Evolutionary conservation across 2,797 vertebrate genomes (phyloP).

Genomic region (Pseudochirops cupreus): DNA sequence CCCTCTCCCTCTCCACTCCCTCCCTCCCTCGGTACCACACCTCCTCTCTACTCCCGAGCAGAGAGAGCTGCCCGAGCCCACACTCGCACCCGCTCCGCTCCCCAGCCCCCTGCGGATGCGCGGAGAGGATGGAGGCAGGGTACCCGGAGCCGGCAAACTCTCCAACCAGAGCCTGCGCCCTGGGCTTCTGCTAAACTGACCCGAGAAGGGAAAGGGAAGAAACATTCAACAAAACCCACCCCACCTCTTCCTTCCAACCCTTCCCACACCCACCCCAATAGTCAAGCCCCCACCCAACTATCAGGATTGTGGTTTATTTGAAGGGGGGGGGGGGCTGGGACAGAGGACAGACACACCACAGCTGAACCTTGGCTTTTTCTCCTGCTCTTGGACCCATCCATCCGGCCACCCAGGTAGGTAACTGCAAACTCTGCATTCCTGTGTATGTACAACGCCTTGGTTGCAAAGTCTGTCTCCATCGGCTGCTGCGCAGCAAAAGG

Average conservation of each 20-base stretch:
- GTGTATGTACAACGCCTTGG: background rate
- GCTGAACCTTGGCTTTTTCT: conserved; percentile 41
- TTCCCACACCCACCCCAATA: conserved; percentile 3
- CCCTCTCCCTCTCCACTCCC: conserved; percentile 10
- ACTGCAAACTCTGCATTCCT: conserved; percentile 39
- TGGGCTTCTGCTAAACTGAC: conserved; percentile 53
- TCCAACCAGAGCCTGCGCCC: conserved; percentile 31
- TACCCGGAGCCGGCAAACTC: conserved; percentile 76
- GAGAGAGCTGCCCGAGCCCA: conserved; percentile 28
- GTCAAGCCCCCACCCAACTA: background rate
- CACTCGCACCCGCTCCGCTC: background rate
- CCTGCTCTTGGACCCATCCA: conserved; percentile 16
- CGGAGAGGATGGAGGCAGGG: conserved; percentile 77
- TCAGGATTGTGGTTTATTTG: conserved; percentile 40
- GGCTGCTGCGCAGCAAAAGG: conserved; percentile 61
- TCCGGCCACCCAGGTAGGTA: conserved; percentile 72
- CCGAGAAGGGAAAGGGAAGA: conserved; percentile 17
- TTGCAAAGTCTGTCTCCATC: conserved; percentile 53
- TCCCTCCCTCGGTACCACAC: conserved; percentile 32
- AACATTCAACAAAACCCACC: background rate
- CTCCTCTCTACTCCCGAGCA: conserved; percentile 61
- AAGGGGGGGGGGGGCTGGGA: conserved; percentile 52
- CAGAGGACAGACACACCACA: background rate
- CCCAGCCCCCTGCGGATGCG: conserved; percentile 61
- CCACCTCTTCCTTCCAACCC: background rate